Evolutionary conservation across 2,797 vertebrate species (phyloP).

Genomic region (Enteromius argenteus): DNA sequence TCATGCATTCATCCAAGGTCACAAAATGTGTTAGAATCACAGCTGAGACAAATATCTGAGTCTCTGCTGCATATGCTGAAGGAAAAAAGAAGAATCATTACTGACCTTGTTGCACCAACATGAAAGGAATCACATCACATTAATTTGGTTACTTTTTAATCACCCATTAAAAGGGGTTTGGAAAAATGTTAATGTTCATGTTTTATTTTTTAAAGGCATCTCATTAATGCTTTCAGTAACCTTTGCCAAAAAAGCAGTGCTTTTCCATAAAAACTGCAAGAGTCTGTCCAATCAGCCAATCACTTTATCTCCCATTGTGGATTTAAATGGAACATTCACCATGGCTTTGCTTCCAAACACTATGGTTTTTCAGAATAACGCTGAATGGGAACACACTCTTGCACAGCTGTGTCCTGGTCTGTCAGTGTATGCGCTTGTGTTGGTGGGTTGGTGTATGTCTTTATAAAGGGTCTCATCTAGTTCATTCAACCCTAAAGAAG

Average conservation of each 20-base stretch:
- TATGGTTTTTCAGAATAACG: slow-evolving; percentile 21
- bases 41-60: slow-evolving; percentile 18
- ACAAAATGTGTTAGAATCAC: slow-evolving; percentile 8
- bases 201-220: slow-evolving; percentile 7
- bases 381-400: slow-evolving; percentile 34
- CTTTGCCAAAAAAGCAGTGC: slow-evolving; percentile 16
- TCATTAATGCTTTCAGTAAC: slow-evolving; percentile 25
- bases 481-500: neutral
- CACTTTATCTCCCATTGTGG: slow-evolving; percentile 35
- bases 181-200: slow-evolving; percentile 7
- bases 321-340: slow-evolving; percentile 47
- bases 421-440: neutral
- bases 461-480: neutral
- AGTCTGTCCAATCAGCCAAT: slow-evolving; percentile 28
- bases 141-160: slow-evolving; percentile 38
- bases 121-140: slow-evolving; percentile 12
- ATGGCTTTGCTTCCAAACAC: slow-evolving; percentile 39
- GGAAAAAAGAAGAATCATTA: neutral
- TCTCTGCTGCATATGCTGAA: neutral
- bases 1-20: slow-evolving; percentile 29
- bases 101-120: slow-evolving; percentile 23
- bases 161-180: neutral
- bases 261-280: slow-evolving; percentile 4
- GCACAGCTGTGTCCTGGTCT: slow-evolving; percentile 44
- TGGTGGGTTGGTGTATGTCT: neutral